Evolutionary conservation across 2,888 invertebrate species (phyloP), one percentile per base, ranked within the genome.

Genomic region (Cantharis flavilabris): DNA sequence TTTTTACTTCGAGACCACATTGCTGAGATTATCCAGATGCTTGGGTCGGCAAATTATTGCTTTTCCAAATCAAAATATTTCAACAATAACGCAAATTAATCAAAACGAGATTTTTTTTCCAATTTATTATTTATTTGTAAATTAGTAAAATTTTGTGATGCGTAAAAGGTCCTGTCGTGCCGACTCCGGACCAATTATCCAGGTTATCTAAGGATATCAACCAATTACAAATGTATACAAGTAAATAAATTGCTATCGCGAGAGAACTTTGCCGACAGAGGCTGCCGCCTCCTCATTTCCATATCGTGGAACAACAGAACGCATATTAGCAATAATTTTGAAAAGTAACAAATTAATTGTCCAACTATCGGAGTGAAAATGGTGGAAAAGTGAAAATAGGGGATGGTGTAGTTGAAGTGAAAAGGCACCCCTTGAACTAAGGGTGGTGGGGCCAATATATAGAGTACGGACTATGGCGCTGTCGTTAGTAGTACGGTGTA

Each of bases 391-490:
- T 30, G 64, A 74, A 77, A 30, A 75, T 77, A 16, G 30, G 69
- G 76, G 77, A 49, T 49, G 49, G 5, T 49, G 49, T 49, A 49
- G 49, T 49, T 49, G 7, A 49, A 49, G 49, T 49, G 49, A 49
- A 83, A 81, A 83, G 84, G 83, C 84, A 84, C 83, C 85, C 84
- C 84, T 82, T 75, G 63, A 70, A 72, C 67, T 73, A 75, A 78
- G 82, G 80, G 80, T 83, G 83, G 84, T 83, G 85, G 86, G 86
- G 84, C 81, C 81, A 80, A 79, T 85, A 85, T 85, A 86, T 84
- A 85, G 82, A 81, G 79, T 77, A 79, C 81, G 80, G 80, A 77
- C 80, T 81, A 85, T 84, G 83, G 82, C 81, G 81, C 81, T 79
- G 69, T 84, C 84, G 84, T 84, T 81, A 82, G 80, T 81, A 79